Percentiles rank a stretch among this genome's conserved stretches.
phyloP scores from a whole-genome alignment of 2,888 invertebrate genomes.

The Tineola bisselliella region DNA sequence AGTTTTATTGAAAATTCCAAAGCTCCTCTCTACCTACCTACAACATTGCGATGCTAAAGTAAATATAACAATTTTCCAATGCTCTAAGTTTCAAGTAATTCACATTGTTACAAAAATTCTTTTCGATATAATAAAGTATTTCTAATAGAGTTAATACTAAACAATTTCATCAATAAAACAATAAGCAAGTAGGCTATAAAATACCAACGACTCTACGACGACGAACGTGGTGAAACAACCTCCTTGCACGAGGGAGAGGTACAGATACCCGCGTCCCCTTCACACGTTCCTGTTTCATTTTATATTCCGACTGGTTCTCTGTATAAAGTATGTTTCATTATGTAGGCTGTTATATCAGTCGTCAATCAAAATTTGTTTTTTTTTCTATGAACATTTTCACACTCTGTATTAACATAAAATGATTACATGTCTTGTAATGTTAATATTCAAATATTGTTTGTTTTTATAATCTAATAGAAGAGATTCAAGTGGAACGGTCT shows the following conservation, averaged over 20 bases:
- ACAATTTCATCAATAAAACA: constrained; percentile 14
- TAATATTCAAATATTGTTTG: not conserved
- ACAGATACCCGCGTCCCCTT: constrained; percentile 17
- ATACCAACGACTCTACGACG: not conserved
- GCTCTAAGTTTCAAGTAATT: constrained; percentile 36
- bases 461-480: no score
- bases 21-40: not conserved
- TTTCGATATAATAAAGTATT: constrained; percentile 27
- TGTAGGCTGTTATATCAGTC: constrained; percentile 8
- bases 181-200: constrained; percentile 9
- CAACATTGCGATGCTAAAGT: not conserved
- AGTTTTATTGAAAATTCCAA: not conserved
- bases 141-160: constrained; percentile 5
- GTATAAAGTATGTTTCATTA: constrained; percentile 8
- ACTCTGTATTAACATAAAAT: not conserved
- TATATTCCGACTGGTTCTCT: constrained; percentile 11
- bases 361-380: constrained; percentile 11
- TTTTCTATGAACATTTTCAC: constrained; percentile 1
- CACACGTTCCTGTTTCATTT: constrained; percentile 11
- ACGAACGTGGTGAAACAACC: constrained; percentile 5
- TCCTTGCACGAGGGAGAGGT: constrained; percentile 25
- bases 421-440: not conserved
- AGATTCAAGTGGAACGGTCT: no score
- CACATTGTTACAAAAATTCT: constrained; percentile 27
- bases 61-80: constrained; percentile 16